Evolutionary conservation across 2,797 vertebrate species (phyloP).

Genomic region (Sebastes diaconus): DNA sequence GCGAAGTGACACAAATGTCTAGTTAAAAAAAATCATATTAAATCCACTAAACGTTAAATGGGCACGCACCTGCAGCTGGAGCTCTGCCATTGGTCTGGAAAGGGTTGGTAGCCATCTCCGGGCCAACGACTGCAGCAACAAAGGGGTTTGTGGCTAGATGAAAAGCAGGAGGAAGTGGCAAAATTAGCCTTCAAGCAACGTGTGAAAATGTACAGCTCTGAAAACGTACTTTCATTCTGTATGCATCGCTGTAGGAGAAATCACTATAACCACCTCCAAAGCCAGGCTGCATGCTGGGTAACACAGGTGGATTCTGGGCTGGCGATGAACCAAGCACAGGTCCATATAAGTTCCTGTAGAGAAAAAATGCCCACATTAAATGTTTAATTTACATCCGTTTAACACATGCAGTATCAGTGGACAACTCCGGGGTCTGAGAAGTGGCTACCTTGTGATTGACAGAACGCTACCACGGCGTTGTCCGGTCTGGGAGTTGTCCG

Average conservation of each 20-base stretch:
- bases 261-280: conserved; percentile 87
- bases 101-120: conserved; percentile 94
- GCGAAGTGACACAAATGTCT: conserved; percentile 26
- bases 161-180: conserved; percentile 15
- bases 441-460: no score
- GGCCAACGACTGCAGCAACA: conserved; percentile 88
- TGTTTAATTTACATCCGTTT: neutral
- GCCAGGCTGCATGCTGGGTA: conserved; percentile 89
- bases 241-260: neutral
- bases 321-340: conserved; percentile 88
- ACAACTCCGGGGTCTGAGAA: no score
- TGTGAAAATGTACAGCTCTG: neutral
- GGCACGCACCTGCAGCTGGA: conserved; percentile 77
- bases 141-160: conserved; percentile 94
- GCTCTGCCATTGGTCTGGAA: conserved; percentile 95
- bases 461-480: no score
- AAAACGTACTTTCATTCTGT: neutral
- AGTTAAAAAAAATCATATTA: neutral
- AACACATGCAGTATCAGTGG: neutral
- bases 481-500: no score
- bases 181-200: neutral
- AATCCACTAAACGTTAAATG: neutral
- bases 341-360: conserved; percentile 89
- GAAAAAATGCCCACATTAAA: conserved; percentile 6
- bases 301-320: conserved; percentile 86